phyloP scores from a whole-genome alignment of 1,140 invertebrate species.

The Trachymyrmex cornetzi region DNA sequence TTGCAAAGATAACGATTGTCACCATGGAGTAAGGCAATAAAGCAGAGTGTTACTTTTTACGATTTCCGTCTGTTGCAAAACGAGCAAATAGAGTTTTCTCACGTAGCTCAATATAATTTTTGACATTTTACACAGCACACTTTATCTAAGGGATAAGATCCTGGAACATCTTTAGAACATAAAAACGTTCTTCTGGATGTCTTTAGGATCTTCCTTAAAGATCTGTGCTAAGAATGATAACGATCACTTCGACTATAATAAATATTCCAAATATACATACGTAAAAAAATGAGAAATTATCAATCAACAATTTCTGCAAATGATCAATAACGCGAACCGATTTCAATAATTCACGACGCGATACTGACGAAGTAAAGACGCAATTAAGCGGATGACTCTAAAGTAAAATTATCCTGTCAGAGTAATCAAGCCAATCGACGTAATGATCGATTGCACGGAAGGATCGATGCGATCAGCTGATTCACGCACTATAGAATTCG shows the following conservation, averaged over 20 bases:
- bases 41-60: neutral
- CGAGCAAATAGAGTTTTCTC: neutral
- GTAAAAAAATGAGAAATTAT: neutral
- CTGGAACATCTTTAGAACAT: no score
- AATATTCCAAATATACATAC: neutral
- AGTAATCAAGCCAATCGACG: neutral
- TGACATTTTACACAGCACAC: no score
- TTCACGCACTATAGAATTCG: neutral
- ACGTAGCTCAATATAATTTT: no score
- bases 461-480: conserved; percentile 64
- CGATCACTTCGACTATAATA: neutral
- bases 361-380: neutral
- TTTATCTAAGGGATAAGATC: no score
- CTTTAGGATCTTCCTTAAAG: no score
- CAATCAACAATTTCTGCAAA: neutral
- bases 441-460: conserved; percentile 20
- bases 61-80: neutral
- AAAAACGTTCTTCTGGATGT: no score
- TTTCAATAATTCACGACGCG: neutral
- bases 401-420: conserved; percentile 9
- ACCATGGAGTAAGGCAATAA: neutral
- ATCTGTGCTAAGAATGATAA: neutral
- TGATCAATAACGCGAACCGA: neutral
- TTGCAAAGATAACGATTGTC: conserved; percentile 51
- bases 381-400: neutral